Conservation (phyloP, 2,797 vertebrate species). For the Acrossocheilus fasciatus region DNA sequence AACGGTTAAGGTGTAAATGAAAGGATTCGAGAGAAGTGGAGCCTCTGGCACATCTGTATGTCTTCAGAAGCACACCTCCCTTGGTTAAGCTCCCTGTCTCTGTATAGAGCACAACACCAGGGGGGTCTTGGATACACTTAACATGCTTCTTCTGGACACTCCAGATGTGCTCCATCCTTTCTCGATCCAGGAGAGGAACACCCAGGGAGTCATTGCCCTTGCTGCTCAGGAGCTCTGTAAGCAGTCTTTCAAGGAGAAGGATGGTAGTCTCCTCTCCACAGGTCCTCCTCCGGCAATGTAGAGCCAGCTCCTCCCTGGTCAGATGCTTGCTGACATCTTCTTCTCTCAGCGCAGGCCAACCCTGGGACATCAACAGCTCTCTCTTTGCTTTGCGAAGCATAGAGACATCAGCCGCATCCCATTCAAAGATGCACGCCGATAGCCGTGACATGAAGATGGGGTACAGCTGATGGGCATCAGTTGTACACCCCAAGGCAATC, state of each 20-base stretch:
- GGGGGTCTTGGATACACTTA: conserved; percentile 51
- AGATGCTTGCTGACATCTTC: no score
- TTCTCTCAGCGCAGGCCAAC: no score
- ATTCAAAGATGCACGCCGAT: conserved; percentile 14
- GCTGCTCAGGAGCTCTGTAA: conserved; percentile 19
- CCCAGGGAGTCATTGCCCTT: conserved; percentile 48
- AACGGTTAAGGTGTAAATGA: conserved; percentile 43
- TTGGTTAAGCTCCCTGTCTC: conserved; percentile 41
- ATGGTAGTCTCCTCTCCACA: conserved; percentile 32
- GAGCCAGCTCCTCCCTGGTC: no score
- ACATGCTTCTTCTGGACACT: conserved; percentile 47
- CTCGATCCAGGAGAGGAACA: conserved; percentile 36
- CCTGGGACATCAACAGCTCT: no score
- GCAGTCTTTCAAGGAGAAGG: conserved; percentile 18
- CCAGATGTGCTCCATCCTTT: conserved; percentile 48
- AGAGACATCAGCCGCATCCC: conserved; percentile 31
- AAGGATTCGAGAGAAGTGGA: conserved; percentile 52
- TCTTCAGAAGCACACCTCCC: conserved; percentile 27
- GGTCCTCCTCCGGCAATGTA: conserved; percentile 49
- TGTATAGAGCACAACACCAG: conserved; percentile 30
- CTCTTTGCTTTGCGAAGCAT: background rate
- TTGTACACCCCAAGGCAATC: conserved; percentile 24
- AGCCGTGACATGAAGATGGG: conserved; percentile 20
- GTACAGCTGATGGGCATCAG: conserved; percentile 29
- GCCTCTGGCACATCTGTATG: conserved; percentile 45